These are phyloP conservation scores for Thysanoteuthis rhombus DNA, from an alignment of 2,888 invertebrate species.

Conservation along the genomic window DNA sequence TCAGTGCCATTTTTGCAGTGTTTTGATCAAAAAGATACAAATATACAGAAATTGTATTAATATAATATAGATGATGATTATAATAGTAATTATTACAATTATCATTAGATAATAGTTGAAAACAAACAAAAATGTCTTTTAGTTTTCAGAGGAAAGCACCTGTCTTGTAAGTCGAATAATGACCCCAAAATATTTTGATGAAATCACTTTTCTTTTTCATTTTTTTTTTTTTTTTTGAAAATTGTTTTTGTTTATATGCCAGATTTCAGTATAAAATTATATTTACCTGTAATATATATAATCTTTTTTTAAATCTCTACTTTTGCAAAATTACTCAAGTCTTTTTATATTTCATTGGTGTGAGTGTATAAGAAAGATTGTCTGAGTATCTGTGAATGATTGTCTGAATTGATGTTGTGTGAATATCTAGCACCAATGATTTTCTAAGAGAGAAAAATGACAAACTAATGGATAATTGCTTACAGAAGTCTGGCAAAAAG, in stretches of 20 bases:
- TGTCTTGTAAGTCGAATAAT: not conserved
- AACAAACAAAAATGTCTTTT: not conserved
- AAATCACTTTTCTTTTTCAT: too few relatives aligned
- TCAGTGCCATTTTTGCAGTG: too few relatives aligned
- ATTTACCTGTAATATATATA: not conserved
- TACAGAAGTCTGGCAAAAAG: constrained; percentile 30
- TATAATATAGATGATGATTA: too few relatives aligned
- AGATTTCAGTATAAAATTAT: not conserved
- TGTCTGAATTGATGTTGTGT: not conserved
- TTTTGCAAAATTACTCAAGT: not conserved
- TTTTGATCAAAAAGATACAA: too few relatives aligned
- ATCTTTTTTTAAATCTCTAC: not conserved
- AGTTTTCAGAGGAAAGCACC: not conserved
- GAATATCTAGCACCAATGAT: not conserved
- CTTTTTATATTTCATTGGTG: not conserved
- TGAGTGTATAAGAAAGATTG: not conserved
- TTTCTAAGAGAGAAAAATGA: not conserved
- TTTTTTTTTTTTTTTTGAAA: not conserved
- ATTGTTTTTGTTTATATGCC: not conserved
- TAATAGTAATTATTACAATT: too few relatives aligned
- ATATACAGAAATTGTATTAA: too few relatives aligned
- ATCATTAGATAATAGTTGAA: too few relatives aligned
- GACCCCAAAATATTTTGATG: not conserved
- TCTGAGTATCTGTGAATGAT: not conserved
- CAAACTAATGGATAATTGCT: constrained; percentile 27